Evolutionary conservation across 2,797 vertebrate genomes (phyloP), one percentile per base, ranked within the genome.

Genomic region (Taenioides sp.): DNA sequence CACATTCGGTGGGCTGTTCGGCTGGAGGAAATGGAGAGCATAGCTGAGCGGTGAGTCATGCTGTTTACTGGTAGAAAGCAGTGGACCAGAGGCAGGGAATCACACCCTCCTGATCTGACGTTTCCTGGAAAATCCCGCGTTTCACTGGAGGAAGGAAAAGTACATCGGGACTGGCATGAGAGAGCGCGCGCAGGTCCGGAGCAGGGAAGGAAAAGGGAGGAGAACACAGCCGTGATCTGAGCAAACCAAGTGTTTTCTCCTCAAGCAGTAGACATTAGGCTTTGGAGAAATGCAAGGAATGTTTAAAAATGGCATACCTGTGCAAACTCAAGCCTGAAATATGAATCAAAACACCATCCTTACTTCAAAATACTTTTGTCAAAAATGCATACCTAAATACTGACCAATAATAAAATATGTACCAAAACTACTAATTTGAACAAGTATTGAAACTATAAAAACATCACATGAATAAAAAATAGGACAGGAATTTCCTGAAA

Each of bases 41-140:
- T 94, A 92, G 90, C 92, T 80, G 80, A 92, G 86, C 74, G 12
- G 82, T 94, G 93, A 95, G 85, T 94, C 94, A 95, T 55, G 90
- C 91, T 94, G 94, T 95, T 95, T 95, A 93, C 93, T 92, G 92
- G 91, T 92, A 93, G 34, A 91, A 88, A 92, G 82, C 80, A 75
- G 87, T 82, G 28, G 87, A 92, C 85, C 86, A 87, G 86, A 85
- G 76, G 92, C 83, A 94, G 89, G 93, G 93, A 94, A 93, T 94
- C 91, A 92, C 93, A 91, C 93, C 93, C 92, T 90, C 88, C 86
- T 80, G 62, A 88, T 87, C 90, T 93, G 91, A 93, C 87, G 86
- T 93, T 94, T 94, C 93, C 91, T 93, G 93, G 92, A 94, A 94
- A 95, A 93, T 92, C 93, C 92, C 78, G 91, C 91, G 90, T 93